Percentiles rank a stretch among this genome's conserved stretches.
These are phyloP conservation scores for Nematolebias whitei DNA, from an alignment of 2,113 vertebrate species.

Conservation along the genomic window DNA sequence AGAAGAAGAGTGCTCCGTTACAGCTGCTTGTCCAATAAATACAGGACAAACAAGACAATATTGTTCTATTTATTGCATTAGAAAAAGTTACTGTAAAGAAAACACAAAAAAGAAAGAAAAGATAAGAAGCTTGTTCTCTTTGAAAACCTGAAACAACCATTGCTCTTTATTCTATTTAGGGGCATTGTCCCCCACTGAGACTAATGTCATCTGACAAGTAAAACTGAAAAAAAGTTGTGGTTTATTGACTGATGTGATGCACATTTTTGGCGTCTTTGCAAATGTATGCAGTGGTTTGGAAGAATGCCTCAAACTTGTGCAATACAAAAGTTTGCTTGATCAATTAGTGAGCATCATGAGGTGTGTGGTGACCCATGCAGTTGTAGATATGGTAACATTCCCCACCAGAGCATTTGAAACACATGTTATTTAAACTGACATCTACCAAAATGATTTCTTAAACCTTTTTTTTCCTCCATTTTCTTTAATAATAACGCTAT, in stretches of 20 bases:
- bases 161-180: constrained; percentile 4
- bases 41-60: rapidly evolving
- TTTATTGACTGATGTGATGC: constrained; percentile 57
- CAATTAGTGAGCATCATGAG: constrained; percentile 21
- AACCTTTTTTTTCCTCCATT: no score
- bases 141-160: constrained; percentile 3
- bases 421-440: no score
- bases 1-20: constrained; percentile 45
- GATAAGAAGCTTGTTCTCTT: background rate
- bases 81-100: background rate
- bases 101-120: background rate
- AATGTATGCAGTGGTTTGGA: constrained; percentile 56
- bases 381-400: constrained; percentile 2
- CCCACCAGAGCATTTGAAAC: no score
- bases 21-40: constrained; percentile 2
- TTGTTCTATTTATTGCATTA: background rate
- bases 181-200: background rate
- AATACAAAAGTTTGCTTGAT: constrained; percentile 2
- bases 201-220: constrained; percentile 48
- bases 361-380: constrained; percentile 25
- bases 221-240: constrained; percentile 35
- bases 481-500: no score
- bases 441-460: no score
- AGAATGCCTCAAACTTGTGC: constrained; percentile 26
- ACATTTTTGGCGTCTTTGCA: constrained; percentile 4